phyloP scores from a whole-genome alignment of 2,888 invertebrate species.

The Norana najaformis region DNA sequence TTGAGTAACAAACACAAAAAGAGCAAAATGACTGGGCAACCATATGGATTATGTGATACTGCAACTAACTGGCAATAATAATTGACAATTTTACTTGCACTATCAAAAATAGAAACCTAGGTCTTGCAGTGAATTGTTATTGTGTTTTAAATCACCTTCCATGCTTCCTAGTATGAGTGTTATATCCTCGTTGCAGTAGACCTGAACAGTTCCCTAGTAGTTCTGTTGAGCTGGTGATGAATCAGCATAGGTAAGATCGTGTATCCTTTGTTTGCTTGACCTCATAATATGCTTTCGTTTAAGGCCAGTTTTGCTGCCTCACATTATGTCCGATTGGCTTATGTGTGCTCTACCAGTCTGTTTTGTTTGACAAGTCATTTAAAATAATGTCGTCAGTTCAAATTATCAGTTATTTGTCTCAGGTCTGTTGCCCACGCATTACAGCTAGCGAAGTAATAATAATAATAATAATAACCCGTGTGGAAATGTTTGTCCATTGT shows the following conservation, averaged over 20 bases:
- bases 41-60: neutral
- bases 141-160: neutral
- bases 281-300: neutral
- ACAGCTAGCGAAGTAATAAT: too few relatives aligned
- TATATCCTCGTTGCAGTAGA: neutral
- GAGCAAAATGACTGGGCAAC: neutral
- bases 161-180: neutral
- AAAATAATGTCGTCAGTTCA: too few relatives aligned
- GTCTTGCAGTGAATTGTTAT: neutral
- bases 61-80: neutral
- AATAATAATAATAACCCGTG: too few relatives aligned
- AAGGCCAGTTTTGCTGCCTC: neutral
- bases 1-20: neutral
- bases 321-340: neutral
- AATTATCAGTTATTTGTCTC: too few relatives aligned
- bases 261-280: neutral
- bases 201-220: neutral
- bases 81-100: neutral
- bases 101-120: neutral
- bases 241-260: neutral
- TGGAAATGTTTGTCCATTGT: neutral
- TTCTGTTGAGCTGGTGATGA: neutral
- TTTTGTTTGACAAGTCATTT: too few relatives aligned
- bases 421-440: too few relatives aligned
- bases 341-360: too few relatives aligned